phyloP scores from a whole-genome alignment of 2,888 invertebrate species.

The Papilio demoleus region DNA sequence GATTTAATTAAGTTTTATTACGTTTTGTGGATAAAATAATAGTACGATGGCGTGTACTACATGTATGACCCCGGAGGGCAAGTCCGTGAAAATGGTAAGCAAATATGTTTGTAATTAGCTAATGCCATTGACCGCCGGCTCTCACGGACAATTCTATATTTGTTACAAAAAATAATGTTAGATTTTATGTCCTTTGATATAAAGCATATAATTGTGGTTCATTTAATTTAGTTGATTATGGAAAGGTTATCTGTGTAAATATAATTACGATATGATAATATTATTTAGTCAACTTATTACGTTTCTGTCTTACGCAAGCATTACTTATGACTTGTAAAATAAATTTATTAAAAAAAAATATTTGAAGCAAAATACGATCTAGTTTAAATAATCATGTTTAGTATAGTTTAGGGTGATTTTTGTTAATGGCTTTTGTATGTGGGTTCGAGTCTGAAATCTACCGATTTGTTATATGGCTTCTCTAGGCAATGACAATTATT shows the following conservation, averaged over 20 bases:
- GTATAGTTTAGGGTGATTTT: not conserved
- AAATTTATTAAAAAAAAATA: not conserved
- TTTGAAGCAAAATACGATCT: not conserved
- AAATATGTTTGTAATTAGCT: not conserved
- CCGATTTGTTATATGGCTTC: not conserved
- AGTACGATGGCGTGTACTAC: constrained; percentile 64
- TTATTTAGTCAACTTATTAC: not conserved
- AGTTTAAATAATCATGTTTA: not conserved
- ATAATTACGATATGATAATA: constrained; percentile 1
- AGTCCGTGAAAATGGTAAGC: constrained; percentile 65
- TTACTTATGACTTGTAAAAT: not conserved
- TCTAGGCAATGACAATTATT: too few species aligned
- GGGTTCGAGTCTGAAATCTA: not conserved
- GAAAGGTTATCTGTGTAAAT: constrained; percentile 29
- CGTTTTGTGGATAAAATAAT: constrained; percentile 40
- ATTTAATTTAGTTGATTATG: constrained; percentile 7
- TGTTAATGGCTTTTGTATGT: not conserved
- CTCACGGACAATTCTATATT: constrained; percentile 7
- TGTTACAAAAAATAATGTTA: not conserved
- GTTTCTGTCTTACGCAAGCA: not conserved
- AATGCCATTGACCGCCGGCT: constrained; percentile 11
- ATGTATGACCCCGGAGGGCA: constrained; percentile 60
- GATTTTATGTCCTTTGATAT: not conserved
- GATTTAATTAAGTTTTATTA: constrained; percentile 43
- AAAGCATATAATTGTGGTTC: constrained; percentile 4